Conservation (phyloP, 2,888 invertebrate species). For the Aelia acuminata region DNA sequence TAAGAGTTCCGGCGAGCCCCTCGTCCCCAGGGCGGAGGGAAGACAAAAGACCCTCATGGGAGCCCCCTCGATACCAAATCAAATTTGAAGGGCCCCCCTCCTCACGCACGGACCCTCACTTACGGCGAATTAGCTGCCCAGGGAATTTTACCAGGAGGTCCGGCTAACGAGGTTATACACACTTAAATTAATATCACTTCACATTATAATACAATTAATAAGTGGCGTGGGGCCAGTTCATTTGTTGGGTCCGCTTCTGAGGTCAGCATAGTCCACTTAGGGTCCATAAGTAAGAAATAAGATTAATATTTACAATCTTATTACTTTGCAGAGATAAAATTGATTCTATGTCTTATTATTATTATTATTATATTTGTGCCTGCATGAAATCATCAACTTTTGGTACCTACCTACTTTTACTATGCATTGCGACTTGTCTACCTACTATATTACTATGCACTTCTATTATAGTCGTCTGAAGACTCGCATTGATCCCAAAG, state of each 20-base stretch:
- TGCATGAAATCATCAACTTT: too few relatives aligned
- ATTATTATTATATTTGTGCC: too few relatives aligned
- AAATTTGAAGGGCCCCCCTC: slow-evolving; percentile 52
- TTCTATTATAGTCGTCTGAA: too few relatives aligned
- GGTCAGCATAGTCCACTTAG: not conserved
- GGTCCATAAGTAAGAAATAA: not conserved
- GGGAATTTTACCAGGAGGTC: slow-evolving; percentile 47
- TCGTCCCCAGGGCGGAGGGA: slow-evolving; percentile 47
- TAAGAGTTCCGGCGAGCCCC: slow-evolving; percentile 21
- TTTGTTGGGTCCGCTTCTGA: not conserved
- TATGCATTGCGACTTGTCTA: too few relatives aligned
- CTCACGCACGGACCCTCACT: slow-evolving; percentile 50
- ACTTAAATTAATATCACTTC: slow-evolving; percentile 51
- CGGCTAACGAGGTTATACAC: slow-evolving; percentile 42
- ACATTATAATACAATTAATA: slow-evolving; percentile 41
- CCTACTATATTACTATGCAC: too few relatives aligned
- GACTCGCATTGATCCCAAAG: too few relatives aligned
- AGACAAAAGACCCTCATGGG: slow-evolving; percentile 58
- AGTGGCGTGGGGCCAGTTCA: not conserved
- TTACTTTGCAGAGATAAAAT: not conserved
- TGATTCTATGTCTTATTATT: too few relatives aligned
- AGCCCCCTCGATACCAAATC: slow-evolving; percentile 59
- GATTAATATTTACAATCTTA: not conserved
- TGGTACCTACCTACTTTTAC: too few relatives aligned
- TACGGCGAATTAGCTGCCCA: slow-evolving; percentile 54